Percentiles rank a stretch among this genome's conserved stretches.
phyloP scores from a whole-genome alignment of 1,140 invertebrate genomes.

The Branchinecta lynchi region DNA sequence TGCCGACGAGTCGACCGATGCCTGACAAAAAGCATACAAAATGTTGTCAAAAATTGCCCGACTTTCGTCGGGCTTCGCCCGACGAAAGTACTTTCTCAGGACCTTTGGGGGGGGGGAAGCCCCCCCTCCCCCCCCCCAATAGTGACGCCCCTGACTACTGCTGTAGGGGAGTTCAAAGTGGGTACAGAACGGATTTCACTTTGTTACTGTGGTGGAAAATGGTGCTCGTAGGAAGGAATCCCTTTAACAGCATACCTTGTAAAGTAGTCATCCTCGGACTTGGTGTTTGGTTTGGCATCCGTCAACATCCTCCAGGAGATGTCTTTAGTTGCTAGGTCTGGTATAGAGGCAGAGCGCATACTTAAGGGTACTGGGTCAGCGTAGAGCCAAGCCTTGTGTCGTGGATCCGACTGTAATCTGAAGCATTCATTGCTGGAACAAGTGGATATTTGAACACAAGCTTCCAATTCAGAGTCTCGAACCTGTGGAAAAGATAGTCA shows the following conservation, averaged over 20 bases:
- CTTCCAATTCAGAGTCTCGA: not conserved
- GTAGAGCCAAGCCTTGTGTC: not conserved
- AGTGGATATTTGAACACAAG: not conserved
- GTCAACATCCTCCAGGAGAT: conserved; percentile 1
- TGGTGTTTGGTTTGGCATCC: not conserved
- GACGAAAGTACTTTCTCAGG: no score
- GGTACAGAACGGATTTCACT: no score
- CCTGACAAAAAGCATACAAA: no score
- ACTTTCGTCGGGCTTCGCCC: no score
- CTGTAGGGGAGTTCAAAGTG: no score
- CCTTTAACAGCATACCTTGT: not conserved
- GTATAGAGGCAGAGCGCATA: not conserved
- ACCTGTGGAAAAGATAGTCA: not conserved
- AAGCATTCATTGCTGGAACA: not conserved
- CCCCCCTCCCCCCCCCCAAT: no score
- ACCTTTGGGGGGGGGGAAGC: no score
- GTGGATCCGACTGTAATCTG: not conserved
- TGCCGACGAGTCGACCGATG: no score
- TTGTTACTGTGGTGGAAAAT: no score
- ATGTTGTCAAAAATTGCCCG: no score
- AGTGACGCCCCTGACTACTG: no score
- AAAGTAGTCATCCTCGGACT: not conserved
- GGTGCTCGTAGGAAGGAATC: no score
- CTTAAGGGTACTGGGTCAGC: not conserved
- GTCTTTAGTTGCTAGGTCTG: not conserved